Conservation (phyloP, 2,888 invertebrate genomes). For the Nomada fabriciana region DNA sequence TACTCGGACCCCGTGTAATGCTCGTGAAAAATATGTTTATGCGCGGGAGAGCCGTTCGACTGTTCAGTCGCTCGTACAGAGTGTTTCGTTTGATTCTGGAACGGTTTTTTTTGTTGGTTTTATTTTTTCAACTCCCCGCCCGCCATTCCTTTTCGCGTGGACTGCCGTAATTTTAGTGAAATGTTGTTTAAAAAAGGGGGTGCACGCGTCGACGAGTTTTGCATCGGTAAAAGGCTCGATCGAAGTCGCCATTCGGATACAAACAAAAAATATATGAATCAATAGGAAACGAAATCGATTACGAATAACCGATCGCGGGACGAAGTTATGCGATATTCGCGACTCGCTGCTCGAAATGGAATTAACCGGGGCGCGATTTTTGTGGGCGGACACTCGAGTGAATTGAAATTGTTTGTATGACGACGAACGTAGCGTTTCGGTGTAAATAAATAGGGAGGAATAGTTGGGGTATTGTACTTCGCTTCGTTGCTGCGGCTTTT, state of each 20-base stretch:
- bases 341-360: neutral
- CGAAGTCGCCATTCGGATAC: neutral
- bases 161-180: neutral
- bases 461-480: neutral
- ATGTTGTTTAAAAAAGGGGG: neutral
- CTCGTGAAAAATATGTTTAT: constrained; percentile 44
- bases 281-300: constrained; percentile 35
- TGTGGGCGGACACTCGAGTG: too few relatives aligned
- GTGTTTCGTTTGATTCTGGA: neutral
- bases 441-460: too few relatives aligned
- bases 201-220: constrained; percentile 7
- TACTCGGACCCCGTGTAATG: constrained; percentile 15
- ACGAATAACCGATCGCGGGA: constrained; percentile 11
- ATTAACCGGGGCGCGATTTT: constrained; percentile 15
- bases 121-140: neutral
- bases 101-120: neutral
- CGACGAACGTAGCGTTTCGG: too few relatives aligned
- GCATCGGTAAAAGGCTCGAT: neutral
- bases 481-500: neutral
- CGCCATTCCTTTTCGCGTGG: neutral
- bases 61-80: neutral
- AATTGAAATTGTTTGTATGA: too few relatives aligned
- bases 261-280: neutral
- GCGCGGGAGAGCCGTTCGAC: neutral
- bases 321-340: constrained; percentile 15